Evolutionary conservation across 2,888 invertebrate genomes (phyloP).

Genomic region (Automeris io): DNA sequence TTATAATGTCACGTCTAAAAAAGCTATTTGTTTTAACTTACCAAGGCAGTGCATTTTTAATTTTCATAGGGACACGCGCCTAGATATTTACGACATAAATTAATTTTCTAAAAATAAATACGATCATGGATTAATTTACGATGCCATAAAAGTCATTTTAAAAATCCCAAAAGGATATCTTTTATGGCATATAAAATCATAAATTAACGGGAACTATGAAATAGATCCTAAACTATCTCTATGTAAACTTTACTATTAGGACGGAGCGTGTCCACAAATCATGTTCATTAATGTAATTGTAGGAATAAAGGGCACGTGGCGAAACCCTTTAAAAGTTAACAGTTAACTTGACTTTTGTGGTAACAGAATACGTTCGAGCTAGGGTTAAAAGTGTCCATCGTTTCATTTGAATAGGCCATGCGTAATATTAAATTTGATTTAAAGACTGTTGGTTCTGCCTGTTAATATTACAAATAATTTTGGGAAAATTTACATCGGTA

Average conservation of each 20-base stretch:
- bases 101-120: constrained; percentile 14
- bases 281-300: constrained; percentile 9
- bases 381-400: constrained; percentile 2
- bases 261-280: constrained; percentile 9
- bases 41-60: constrained; percentile 1
- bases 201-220: constrained; percentile 31
- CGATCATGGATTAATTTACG: constrained; percentile 49
- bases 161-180: constrained; percentile 35
- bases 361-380: constrained; percentile 1
- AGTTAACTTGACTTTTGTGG: constrained; percentile 1
- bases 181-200: constrained; percentile 25
- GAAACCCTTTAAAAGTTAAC: constrained; percentile 9
- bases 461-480: too few species aligned
- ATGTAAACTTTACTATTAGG: constrained; percentile 22
- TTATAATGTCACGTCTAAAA: too few species aligned
- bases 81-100: constrained; percentile 7
- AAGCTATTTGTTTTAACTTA: background rate
- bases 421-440: too few species aligned
- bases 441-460: too few species aligned
- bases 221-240: constrained; percentile 22
- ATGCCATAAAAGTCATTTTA: constrained; percentile 45
- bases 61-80: constrained; percentile 4
- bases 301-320: constrained; percentile 9
- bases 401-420: background rate
- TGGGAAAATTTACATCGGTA: too few species aligned